Conservation (phyloP, 2,113 vertebrate species). For the Rhynchomys soricoides region DNA sequence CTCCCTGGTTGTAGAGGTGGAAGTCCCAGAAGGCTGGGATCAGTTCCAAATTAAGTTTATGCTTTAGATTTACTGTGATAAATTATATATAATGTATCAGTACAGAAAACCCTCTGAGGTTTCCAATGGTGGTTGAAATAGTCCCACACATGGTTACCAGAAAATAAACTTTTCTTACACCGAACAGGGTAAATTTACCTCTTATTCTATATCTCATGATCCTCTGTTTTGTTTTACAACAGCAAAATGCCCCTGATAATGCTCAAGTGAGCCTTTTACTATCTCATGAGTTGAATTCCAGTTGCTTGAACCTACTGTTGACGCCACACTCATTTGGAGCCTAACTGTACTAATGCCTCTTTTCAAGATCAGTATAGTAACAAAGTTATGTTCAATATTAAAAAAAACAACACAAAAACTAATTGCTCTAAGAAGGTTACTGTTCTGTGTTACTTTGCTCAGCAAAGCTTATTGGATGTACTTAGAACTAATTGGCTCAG, state of each 20-base stretch:
- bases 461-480: not conserved
- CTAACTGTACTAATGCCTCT: constrained; percentile 66
- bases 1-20: constrained; percentile 24
- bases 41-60: constrained; percentile 41
- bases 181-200: constrained; percentile 13
- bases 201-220: constrained; percentile 29
- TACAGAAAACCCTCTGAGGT: constrained; percentile 25
- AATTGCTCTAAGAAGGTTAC: not conserved
- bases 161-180: constrained; percentile 57
- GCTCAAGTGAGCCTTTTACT: constrained; percentile 42
- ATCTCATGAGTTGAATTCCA: constrained; percentile 51
- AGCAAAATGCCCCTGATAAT: constrained; percentile 49
- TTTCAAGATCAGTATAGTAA: constrained; percentile 85
- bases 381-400: constrained; percentile 84
- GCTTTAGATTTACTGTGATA: constrained; percentile 57
- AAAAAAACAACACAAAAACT: not conserved
- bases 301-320: not conserved
- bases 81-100: not conserved
- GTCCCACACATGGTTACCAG: constrained; percentile 17
- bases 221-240: constrained; percentile 47
- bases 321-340: constrained; percentile 65
- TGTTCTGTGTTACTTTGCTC: not conserved
- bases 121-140: constrained; percentile 58
- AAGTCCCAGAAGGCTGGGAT: constrained; percentile 41
- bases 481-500: not conserved